Percentiles rank a stretch among this genome's conserved stretches.
These are phyloP conservation scores for Dolomedes plantarius DNA, from an alignment of 2,888 invertebrate genomes.

Conservation along the genomic window DNA sequence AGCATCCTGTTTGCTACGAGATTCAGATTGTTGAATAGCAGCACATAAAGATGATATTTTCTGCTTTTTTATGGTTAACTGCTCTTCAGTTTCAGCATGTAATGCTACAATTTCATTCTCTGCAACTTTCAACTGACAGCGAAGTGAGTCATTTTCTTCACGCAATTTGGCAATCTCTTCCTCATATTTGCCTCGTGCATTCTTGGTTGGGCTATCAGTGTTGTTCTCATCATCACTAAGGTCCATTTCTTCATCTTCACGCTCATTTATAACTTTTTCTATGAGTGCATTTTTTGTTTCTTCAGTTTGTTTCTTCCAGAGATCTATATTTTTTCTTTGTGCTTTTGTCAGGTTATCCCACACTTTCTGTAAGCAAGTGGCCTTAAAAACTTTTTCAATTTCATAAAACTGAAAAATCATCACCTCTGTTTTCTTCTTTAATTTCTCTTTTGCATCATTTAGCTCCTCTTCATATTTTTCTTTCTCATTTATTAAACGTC, in stretches of 20 bases:
- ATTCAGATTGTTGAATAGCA: constrained; percentile 79
- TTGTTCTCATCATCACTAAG: constrained; percentile 77
- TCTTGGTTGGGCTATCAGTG: background rate
- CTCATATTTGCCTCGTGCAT: background rate
- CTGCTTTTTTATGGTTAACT: constrained; percentile 89
- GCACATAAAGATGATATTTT: constrained; percentile 86
- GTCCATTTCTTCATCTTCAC: constrained; percentile 90
- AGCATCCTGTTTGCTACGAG: constrained; percentile 71
- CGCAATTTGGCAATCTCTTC: background rate
- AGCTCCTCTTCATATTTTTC: constrained; percentile 91
- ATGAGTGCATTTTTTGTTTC: constrained; percentile 84
- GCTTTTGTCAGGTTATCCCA: constrained; percentile 99
- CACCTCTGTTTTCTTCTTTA: constrained; percentile 89
- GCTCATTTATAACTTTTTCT: constrained; percentile 82
- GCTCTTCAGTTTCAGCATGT: constrained; percentile 86
- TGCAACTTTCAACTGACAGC: constrained; percentile 93
- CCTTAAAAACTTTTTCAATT: constrained; percentile 97
- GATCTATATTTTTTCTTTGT: constrained; percentile 98
- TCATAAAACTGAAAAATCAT: constrained; percentile 96
- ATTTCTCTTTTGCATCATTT: constrained; percentile 87
- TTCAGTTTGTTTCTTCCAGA: constrained; percentile 97
- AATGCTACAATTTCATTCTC: constrained; percentile 94
- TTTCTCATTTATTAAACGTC: constrained; percentile 90
- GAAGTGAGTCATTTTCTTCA: constrained; percentile 92
- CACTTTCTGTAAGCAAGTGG: constrained; percentile 97